Evolutionary conservation across 2,797 vertebrate species (phyloP), one percentile per base, ranked within the genome.

Genomic region (Rhinichthys osculus): DNA sequence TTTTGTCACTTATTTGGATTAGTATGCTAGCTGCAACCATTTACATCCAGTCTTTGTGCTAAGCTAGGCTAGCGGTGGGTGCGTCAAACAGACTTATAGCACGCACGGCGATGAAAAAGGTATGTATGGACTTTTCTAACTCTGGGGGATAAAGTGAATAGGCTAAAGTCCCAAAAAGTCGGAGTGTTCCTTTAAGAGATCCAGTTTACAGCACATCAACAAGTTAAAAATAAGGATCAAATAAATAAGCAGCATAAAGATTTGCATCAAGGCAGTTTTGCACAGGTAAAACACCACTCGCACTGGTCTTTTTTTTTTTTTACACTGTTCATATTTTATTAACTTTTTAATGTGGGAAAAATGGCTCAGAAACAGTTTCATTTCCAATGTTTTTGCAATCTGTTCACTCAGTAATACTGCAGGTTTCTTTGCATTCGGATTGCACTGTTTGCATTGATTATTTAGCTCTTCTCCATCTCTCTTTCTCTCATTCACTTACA

Each of bases 391-490:
- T 42, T 79, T 64, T 17, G 14, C 38, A 64, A 7, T 62, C 14
- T 78, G 23, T 82, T 59, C 4, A 13, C 17, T 64, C 69, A 2
- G 40, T 38, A 83, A 76, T 50, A 17, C 35, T n/a, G 27, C 21
- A 38, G 30, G 59, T 74, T 64, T 74, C 13, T 64, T 21, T 35
- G 44, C 13, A 44, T 7, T 74, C 57, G 16, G 27, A 72, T 72
- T 71, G 52, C 81, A 59, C 70, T 59, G 50, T 82, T 73, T 83
- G 42, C 82, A 74, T 74, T 74, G 70, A 72, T 73, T 74, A 74
- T 47, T 44, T 62, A 5, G 33, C 40, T 33, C 54, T 54, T 54
- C 66, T 70, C 47, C 19, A 5, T 66, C 40, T 76, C 74, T 79
- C 44, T 64, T 14, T 35, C 44, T n/a, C 67, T 81, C 50, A 42